These are phyloP conservation scores for Drosophila acutilabella DNA, from an alignment of 2,888 invertebrate genomes.

Conservation along the genomic window DNA sequence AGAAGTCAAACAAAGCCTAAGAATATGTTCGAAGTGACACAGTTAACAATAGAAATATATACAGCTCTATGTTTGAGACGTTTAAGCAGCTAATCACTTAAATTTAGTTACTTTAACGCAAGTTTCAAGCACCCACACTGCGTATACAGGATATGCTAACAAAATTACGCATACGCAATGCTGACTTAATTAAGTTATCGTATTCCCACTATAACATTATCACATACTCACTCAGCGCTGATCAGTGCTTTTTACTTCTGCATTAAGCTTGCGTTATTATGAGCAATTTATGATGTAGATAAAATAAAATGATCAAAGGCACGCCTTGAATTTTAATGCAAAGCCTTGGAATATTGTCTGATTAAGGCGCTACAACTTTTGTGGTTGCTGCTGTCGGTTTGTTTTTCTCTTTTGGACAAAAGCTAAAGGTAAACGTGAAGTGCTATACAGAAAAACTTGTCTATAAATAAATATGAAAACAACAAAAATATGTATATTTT, in stretches of 20 bases:
- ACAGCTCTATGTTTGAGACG: not conserved
- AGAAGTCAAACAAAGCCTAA: not conserved
- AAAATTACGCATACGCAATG: constrained; percentile 41
- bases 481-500: constrained; percentile 46
- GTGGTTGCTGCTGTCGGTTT: constrained; percentile 2
- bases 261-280: constrained; percentile 39
- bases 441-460: constrained; percentile 37
- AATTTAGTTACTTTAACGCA: not conserved
- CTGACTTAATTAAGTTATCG: constrained; percentile 11
- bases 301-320: constrained; percentile 55
- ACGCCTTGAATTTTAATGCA: constrained; percentile 73
- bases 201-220: not conserved
- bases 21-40: not conserved
- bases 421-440: constrained; percentile 59
- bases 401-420: constrained; percentile 28
- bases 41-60: not conserved
- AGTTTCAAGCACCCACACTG: not conserved
- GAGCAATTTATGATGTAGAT: constrained; percentile 68
- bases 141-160: constrained; percentile 7
- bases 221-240: constrained; percentile 13
- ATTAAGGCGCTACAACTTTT: constrained; percentile 51
- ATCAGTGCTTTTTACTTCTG: constrained; percentile 14
- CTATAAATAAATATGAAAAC: constrained; percentile 24
- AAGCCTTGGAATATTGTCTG: constrained; percentile 58
- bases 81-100: no score